Base-by-base conservation (phyloP, 2,113 vertebrate species). In the Carlito syrichta region DNA sequence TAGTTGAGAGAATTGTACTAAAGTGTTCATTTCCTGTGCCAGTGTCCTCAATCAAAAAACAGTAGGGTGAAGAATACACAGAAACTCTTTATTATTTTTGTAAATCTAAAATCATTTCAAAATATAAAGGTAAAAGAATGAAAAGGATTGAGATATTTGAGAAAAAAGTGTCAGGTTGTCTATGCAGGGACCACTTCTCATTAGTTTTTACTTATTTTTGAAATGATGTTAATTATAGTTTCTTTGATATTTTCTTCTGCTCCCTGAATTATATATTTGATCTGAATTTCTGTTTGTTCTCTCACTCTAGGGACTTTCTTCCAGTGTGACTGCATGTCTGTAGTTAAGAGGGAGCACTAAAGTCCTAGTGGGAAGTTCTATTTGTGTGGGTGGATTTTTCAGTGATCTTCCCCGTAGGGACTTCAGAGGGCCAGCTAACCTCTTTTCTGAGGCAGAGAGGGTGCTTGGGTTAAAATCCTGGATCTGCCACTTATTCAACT, bases 41-140 rank as follows among this genome's bases (percentile, higher is more conserved):
- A 50, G 35, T 84, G 54, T 3, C 62, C 25, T 62, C 35, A 84
- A 35, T 48, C 43, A 76, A 91, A 82, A 48, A 68, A 90, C 20
- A 68, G 48, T 25, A 54, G n/a, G 20, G n/a, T 68, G 62, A 79
- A 90, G 50, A 38, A n/a, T 69, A 69, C n/a, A 69, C 4, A 91
- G 38, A 90, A 79, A 90, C 62, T 60, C 38, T n/a, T n/a, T 81
- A 45, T 82, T 56, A 81, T 69, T 91, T 90, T 13, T 86, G 27
- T 81, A 52, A 81, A 83, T 63, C n/a, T 82, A 76, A 89, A 88
- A 74, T 74, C 45, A 78, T 54, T 89, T 94, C 66, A 94, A 54
- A 82, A 74, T 74, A 35, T 48, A 86, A 86, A 56, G 32, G 25
- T 68, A 54, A 74, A 60, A 86, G 62, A 81, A 52, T 86, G 48